Conservation (phyloP, 2,888 invertebrate species). For the Coenonympha glycerion region DNA sequence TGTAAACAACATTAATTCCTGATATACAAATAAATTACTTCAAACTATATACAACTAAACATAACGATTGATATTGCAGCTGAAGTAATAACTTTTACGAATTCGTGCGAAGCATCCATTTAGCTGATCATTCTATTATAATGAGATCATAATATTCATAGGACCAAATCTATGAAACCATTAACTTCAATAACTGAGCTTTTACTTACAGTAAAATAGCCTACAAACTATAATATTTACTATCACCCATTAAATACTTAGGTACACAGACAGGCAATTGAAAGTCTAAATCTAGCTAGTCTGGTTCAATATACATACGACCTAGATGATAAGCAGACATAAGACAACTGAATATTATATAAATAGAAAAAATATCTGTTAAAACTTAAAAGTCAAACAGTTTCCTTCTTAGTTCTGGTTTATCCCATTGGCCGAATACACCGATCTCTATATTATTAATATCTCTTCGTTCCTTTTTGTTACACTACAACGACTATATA, state of each 20-base stretch:
- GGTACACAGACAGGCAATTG: slow-evolving; percentile 27
- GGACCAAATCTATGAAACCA: neutral
- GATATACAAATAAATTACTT: too few relatives aligned
- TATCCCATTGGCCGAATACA: too few relatives aligned
- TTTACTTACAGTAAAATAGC: slow-evolving; percentile 18
- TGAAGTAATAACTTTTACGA: neutral
- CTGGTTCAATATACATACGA: slow-evolving; percentile 25
- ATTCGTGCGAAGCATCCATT: neutral
- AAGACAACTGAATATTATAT: too few relatives aligned
- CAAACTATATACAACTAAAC: too few relatives aligned
- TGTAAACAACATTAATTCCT: too few relatives aligned
- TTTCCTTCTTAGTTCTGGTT: too few relatives aligned
- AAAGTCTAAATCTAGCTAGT: slow-evolving; percentile 37
- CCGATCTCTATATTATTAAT: too few relatives aligned
- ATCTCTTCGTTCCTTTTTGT: too few relatives aligned
- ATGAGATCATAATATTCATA: neutral
- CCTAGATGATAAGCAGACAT: neutral
- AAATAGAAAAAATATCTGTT: too few relatives aligned
- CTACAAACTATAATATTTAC: slow-evolving; percentile 24
- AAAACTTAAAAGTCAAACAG: too few relatives aligned
- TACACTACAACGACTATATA: too few relatives aligned
- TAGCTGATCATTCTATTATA: neutral
- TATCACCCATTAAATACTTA: slow-evolving; percentile 25
- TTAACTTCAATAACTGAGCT: slow-evolving; percentile 7
- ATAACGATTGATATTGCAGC: too few relatives aligned